Conservation (phyloP, 1,140 invertebrate genomes). For the Drosophila azteca region DNA sequence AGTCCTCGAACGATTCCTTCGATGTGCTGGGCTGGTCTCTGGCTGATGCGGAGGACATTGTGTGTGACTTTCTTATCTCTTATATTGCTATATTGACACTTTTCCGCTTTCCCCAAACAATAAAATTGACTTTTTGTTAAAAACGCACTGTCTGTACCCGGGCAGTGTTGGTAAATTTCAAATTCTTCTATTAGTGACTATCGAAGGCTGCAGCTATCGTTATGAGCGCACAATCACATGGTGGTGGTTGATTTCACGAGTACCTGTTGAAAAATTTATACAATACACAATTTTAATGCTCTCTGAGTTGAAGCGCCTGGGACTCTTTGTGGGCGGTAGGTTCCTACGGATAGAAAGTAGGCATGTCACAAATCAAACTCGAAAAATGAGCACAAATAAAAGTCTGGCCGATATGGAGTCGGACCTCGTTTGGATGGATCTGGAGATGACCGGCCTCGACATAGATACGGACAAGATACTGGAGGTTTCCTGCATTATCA, state of each 20-base stretch:
- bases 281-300: conserved; percentile 19
- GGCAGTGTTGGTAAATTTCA: background rate
- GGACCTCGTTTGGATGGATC: conserved; percentile 85
- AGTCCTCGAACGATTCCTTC: conserved; percentile 81
- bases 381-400: conserved; percentile 34
- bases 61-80: conserved; percentile 32
- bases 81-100: background rate
- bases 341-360: background rate
- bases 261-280: too few relatives aligned
- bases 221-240: background rate
- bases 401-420: conserved; percentile 4
- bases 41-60: conserved; percentile 58
- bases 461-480: conserved; percentile 91
- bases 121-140: conserved; percentile 25
- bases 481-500: conserved; percentile 95
- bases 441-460: conserved; percentile 92
- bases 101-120: conserved; percentile 19
- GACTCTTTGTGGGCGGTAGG: background rate
- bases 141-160: conserved; percentile 29
- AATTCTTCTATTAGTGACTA: too few relatives aligned
- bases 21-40: conserved; percentile 70
- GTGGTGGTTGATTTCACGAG: too few relatives aligned
- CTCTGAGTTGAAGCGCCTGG: conserved; percentile 3
- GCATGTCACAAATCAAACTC: background rate
- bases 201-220: background rate